phyloP scores from a whole-genome alignment of 2,797 vertebrate species.

The Ptychadena robeensis region DNA sequence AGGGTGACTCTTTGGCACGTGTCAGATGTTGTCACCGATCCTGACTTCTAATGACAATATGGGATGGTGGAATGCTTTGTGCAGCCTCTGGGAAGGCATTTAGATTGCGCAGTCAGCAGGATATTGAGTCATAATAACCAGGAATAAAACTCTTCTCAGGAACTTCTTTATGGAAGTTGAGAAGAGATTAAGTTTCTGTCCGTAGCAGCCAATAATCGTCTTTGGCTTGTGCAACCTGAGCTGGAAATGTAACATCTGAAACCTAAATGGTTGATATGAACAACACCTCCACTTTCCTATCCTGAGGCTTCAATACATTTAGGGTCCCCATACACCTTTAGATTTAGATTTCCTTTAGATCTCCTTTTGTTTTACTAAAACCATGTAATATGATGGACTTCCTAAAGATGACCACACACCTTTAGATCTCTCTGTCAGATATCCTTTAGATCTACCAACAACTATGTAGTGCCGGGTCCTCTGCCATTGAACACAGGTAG shows the following conservation, averaged over 20 bases:
- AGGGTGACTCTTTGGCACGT: slow-evolving; percentile 1
- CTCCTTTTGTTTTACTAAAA: no score
- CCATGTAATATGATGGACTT: no score
- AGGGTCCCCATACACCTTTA: no score
- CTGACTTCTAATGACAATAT: slow-evolving; percentile 30
- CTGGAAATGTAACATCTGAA: not conserved
- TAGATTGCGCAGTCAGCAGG: not conserved
- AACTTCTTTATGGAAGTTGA: not conserved
- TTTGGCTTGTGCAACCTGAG: not conserved
- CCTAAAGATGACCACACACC: no score
- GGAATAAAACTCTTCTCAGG: not conserved
- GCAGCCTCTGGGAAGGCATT: slow-evolving; percentile 33
- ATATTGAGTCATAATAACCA: slow-evolving; percentile 15
- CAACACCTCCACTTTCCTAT: not conserved
- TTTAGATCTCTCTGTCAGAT: no score
- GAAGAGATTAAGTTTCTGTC: not conserved
- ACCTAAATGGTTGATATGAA: not conserved
- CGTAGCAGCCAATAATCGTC: not conserved
- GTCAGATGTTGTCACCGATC: slow-evolving; percentile 10
- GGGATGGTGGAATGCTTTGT: slow-evolving; percentile 18
- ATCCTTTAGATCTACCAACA: no score
- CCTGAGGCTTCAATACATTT: not conserved
- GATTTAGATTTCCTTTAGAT: no score
- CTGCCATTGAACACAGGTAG: no score
- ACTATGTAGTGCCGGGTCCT: no score